Evolutionary conservation across 2,797 vertebrate genomes (phyloP), one percentile per base, ranked within the genome.

Genomic region (Gymnothorax reevesii): DNA sequence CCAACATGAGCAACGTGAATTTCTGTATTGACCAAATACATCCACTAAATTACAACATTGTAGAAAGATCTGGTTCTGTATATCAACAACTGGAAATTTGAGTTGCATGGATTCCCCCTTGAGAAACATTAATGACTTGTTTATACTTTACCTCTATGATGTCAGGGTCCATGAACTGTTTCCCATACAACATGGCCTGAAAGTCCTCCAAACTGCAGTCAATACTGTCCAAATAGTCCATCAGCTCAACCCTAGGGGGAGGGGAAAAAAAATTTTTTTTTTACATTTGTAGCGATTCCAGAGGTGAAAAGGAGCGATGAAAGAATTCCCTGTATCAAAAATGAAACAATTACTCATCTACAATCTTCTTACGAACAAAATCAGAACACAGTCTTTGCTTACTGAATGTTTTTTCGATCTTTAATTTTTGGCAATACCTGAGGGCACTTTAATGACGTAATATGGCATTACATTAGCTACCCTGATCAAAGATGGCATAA

Each of bases 131-230:
- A 4, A 20, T 66, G n/a, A 8, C 62, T 69, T 69, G 15, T 7
- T n/a, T 17, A 73, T 52, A 77, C 73, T 77, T 49, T 93, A 97
- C 98, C 84, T 98, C 96, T 25, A 97, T 92, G 33, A 96, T 89
- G 92, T 98, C 97, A 57, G 97, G 95, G 90, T 98, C 98, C 87
- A 96, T 93, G 92, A 98, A 99, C 88, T 97, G 98, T 90, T 98
- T 98, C 90, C 97, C 98, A 79, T 96, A 97, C 6, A 99, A 93
- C 96, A 99, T 96, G 83, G 98, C 97, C 92, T 99, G 98, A 89
- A 99, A 99, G 91, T 99, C 98, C 92, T 99, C 98, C 93, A 99
- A 95, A 92, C 97, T 98, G 96, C 98, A 99, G 92, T 99, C 98
- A 10, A 99, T 99, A 85, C 98, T 99, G 94, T 98, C 98, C 92